phyloP scores from a whole-genome alignment of 2,797 vertebrate genomes.

The Parauchenoglanis punctatus region DNA sequence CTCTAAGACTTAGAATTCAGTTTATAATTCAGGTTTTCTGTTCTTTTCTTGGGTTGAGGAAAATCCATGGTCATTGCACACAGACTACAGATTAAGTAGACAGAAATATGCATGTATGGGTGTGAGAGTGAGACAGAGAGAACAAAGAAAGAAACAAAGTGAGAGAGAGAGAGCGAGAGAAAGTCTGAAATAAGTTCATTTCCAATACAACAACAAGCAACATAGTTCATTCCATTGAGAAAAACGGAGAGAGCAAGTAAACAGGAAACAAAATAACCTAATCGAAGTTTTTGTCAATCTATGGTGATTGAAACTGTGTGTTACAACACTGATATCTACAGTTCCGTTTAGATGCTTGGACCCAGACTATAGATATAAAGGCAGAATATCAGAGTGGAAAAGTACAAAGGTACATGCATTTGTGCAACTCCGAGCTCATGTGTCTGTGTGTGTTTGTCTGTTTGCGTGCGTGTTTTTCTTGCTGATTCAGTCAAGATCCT shows the following conservation, averaged over 20 bases:
- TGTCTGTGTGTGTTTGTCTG: neutral
- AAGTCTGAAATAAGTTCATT: neutral
- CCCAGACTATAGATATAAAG: neutral
- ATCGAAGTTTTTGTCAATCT: neutral
- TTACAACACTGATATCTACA: neutral
- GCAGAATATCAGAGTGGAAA: neutral
- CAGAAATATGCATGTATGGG: neutral
- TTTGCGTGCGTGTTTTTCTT: neutral
- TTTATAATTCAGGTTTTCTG: neutral
- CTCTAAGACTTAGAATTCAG: neutral
- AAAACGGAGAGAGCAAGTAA: neutral
- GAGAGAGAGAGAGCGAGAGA: neutral
- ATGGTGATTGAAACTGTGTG: neutral
- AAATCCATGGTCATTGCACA: neutral
- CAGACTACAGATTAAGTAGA: neutral
- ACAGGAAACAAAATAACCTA: neutral
- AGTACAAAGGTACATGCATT: conserved; percentile 2
- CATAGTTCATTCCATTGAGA: neutral
- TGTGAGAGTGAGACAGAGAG: neutral
- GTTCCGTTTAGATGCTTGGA: neutral
- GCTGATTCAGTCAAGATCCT: conserved; percentile 25
- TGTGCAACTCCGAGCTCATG: neutral
- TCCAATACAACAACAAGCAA: neutral
- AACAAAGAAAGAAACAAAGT: neutral
- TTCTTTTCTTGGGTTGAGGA: neutral